Percentiles rank a stretch among this genome's conserved stretches.
These are phyloP conservation scores for Neodon shergylaensis DNA, from an alignment of 2,113 vertebrate genomes.

Conservation along the genomic window DNA sequence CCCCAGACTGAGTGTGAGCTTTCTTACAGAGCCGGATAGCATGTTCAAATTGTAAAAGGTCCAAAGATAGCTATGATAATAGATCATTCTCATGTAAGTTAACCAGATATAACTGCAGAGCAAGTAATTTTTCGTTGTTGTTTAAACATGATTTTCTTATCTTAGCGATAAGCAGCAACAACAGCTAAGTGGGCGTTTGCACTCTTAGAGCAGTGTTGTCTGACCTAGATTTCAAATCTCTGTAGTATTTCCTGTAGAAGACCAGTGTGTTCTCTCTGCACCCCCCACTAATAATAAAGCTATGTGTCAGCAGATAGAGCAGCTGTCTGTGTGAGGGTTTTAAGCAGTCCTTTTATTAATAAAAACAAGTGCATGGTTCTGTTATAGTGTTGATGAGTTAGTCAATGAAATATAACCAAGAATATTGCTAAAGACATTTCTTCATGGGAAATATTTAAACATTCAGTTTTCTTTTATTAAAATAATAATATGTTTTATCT, in stretches of 20 bases:
- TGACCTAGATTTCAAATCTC: conserved; percentile 87
- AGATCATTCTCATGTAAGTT: conserved; percentile 39
- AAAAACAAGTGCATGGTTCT: conserved; percentile 72
- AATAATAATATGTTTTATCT: neutral
- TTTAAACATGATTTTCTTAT: conserved; percentile 63
- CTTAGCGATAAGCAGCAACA: conserved; percentile 50
- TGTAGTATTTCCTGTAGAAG: conserved; percentile 83
- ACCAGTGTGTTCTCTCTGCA: conserved; percentile 78
- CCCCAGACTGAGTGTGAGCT: conserved; percentile 19
- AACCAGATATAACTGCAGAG: conserved; percentile 41
- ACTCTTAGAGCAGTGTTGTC: conserved; percentile 43
- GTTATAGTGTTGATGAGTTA: conserved; percentile 74
- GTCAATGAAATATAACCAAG: conserved; percentile 65
- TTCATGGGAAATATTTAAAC: conserved; percentile 62
- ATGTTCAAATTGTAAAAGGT: conserved; percentile 36
- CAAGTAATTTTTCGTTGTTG: conserved; percentile 57
- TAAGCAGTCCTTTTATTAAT: conserved; percentile 83
- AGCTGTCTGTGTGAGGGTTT: conserved; percentile 74
- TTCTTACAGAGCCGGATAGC: conserved; percentile 34
- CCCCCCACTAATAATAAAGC: conserved; percentile 81
- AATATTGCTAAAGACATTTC: conserved; percentile 59
- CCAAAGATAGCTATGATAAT: conserved; percentile 33
- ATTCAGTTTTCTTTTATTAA: neutral
- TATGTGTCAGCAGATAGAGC: conserved; percentile 82
- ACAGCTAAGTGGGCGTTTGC: conserved; percentile 42